phyloP scores from a whole-genome alignment of 2,113 vertebrate species.

The Pongo abelii region DNA sequence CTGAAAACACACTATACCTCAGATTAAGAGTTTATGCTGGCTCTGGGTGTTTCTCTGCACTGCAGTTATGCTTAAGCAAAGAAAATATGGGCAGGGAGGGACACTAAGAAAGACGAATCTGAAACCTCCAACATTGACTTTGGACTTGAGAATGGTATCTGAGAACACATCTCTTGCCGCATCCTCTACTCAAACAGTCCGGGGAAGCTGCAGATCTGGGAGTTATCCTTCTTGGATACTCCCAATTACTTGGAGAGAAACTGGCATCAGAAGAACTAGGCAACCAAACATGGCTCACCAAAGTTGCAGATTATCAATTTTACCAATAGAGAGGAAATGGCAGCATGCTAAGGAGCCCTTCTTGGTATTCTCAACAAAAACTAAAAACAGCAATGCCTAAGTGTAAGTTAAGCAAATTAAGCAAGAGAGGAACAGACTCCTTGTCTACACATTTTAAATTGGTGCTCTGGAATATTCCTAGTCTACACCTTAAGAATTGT shows the following conservation, averaged over 20 bases:
- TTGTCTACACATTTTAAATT: neutral
- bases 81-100: neutral
- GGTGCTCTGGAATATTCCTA: constrained; percentile 16
- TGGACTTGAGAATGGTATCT: neutral
- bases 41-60: neutral
- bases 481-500: neutral
- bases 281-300: constrained; percentile 7
- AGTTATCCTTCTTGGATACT: constrained; percentile 15
- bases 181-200: neutral
- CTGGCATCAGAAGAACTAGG: constrained; percentile 20
- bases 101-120: neutral
- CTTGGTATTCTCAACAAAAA: constrained; percentile 43
- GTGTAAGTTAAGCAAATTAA: constrained; percentile 30
- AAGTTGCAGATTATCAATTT: constrained; percentile 10
- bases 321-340: constrained; percentile 36
- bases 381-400: neutral
- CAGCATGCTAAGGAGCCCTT: constrained; percentile 26
- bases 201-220: neutral
- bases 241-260: constrained; percentile 30
- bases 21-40: neutral
- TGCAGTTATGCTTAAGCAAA: neutral
- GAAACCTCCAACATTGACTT: neutral
- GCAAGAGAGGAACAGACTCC: neutral
- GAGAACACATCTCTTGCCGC: neutral
- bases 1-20: neutral